These are phyloP conservation scores for Poecilia wingei DNA, from an alignment of 2,797 vertebrate genomes.

Conservation along the genomic window DNA sequence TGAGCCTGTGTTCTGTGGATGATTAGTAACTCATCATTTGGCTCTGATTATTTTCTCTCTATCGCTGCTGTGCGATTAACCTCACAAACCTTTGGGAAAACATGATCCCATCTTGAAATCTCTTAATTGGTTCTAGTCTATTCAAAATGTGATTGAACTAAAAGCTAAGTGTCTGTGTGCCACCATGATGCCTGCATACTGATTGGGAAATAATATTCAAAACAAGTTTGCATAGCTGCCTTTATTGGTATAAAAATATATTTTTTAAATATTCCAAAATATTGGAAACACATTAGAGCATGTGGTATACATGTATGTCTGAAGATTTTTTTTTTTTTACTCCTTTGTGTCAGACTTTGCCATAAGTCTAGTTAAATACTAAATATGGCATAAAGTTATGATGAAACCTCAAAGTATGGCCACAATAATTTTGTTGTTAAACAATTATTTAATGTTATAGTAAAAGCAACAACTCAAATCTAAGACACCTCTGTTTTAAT, in stretches of 20 bases:
- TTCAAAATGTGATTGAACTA: conserved; percentile 19
- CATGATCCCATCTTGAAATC: conserved; percentile 12
- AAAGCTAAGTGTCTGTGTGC: conserved; percentile 17
- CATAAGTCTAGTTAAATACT: neutral
- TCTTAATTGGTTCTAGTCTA: conserved; percentile 24
- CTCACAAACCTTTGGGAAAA: conserved; percentile 15
- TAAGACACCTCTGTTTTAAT: neutral
- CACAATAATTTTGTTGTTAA: neutral
- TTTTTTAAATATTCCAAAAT: neutral
- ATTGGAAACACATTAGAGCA: neutral
- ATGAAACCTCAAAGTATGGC: neutral
- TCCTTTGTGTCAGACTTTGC: neutral
- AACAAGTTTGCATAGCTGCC: neutral
- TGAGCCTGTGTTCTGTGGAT: conserved; percentile 19
- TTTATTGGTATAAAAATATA: neutral
- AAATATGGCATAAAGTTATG: neutral
- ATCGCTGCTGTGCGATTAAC: conserved; percentile 9
- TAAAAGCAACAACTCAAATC: neutral
- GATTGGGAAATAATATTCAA: neutral
- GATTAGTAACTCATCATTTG: conserved; percentile 2
- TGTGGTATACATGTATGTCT: neutral
- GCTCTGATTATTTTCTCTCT: conserved; percentile 13
- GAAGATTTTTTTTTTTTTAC: neutral
- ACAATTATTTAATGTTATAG: neutral
- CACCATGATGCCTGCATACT: neutral